A percentile compares a stretch with the other conserved stretches of the same genome.
These are phyloP conservation scores for Enteromius trimaculatus DNA, from an alignment of 2,797 vertebrate genomes.

Conservation along the genomic window DNA sequence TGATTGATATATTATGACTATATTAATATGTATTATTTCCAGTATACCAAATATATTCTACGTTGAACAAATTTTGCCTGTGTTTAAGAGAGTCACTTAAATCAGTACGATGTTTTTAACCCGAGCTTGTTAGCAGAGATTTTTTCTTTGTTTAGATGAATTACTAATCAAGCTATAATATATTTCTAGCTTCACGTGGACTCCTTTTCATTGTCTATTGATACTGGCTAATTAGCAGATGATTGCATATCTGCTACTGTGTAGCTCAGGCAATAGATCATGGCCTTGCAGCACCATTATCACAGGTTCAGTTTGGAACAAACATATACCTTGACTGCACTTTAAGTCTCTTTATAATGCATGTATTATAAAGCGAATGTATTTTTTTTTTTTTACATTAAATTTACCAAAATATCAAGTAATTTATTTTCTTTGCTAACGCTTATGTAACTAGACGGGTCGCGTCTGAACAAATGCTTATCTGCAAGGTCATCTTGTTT, in stretches of 20 bases:
- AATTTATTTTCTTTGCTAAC: background rate
- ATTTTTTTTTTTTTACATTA: background rate
- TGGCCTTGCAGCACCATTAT: background rate
- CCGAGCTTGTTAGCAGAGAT: background rate
- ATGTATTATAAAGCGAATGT: background rate
- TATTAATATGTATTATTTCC: background rate
- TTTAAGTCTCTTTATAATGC: background rate
- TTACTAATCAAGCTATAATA: constrained; percentile 1
- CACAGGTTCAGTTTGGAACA: background rate
- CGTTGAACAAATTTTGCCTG: background rate
- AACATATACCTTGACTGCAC: background rate
- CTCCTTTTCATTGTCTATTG: background rate
- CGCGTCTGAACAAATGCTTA: constrained; percentile 7
- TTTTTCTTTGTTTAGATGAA: constrained; percentile 20
- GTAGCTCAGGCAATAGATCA: background rate
- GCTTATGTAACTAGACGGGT: background rate
- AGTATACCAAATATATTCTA: background rate
- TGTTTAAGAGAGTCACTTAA: background rate
- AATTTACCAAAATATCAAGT: background rate
- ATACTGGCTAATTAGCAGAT: background rate
- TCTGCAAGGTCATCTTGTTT: constrained; percentile 24
- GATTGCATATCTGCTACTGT: background rate
- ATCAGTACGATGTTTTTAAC: background rate
- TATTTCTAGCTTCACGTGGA: background rate
- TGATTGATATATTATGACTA: background rate